Evolutionary conservation across 2,888 invertebrate species (phyloP).

Genomic region (Acanthosepion pharaonis): DNA sequence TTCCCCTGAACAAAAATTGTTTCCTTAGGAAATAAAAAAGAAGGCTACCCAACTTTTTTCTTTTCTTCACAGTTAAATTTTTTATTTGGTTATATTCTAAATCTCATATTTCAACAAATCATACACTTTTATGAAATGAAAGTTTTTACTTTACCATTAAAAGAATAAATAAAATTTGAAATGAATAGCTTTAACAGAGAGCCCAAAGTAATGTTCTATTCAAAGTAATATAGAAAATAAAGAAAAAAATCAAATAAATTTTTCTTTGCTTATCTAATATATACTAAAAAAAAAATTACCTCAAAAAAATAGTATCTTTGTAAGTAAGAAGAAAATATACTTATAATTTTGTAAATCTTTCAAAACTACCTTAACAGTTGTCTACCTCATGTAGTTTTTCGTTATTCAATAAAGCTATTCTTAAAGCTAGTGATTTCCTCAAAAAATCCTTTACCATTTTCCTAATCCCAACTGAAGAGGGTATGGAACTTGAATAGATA

Average conservation of each 20-base stretch:
- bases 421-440: too few relatives aligned
- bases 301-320: not conserved
- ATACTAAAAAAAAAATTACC: too few relatives aligned
- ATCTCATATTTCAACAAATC: not conserved
- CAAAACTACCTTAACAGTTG: not conserved
- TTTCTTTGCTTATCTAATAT: not conserved
- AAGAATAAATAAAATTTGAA: not conserved
- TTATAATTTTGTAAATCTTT: not conserved
- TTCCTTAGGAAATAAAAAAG: too few relatives aligned
- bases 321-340: not conserved
- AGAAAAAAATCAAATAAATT: not conserved
- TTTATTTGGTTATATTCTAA: not conserved
- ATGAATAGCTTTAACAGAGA: too few relatives aligned
- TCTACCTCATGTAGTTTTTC: not conserved
- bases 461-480: not conserved
- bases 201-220: too few relatives aligned
- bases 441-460: not conserved
- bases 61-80: not conserved
- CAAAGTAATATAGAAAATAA: too few relatives aligned
- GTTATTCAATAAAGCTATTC: not conserved
- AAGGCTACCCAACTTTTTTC: not conserved
- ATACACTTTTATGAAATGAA: not conserved
- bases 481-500: not conserved
- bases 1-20: not conserved
- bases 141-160: not conserved